A percentile compares a stretch with the other conserved stretches of the same genome.
These are phyloP conservation scores for Oncopodura yosiiana DNA, from an alignment of 1,140 invertebrate genomes.

Conservation along the genomic window DNA sequence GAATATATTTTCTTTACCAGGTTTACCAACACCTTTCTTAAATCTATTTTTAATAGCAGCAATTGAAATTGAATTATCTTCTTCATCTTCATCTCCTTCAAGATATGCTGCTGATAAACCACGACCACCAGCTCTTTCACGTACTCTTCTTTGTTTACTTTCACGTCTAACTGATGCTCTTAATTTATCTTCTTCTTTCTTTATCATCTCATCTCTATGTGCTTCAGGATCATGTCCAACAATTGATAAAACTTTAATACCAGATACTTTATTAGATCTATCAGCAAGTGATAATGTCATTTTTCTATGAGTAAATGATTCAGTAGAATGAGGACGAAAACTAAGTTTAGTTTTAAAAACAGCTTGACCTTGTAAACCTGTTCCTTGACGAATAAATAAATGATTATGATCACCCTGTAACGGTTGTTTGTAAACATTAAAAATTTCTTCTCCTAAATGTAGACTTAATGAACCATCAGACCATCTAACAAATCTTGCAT, in stretches of 20 bases:
- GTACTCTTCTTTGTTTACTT: slow-evolving; percentile 52
- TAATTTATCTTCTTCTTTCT: slow-evolving; percentile 91
- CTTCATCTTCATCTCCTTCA: slow-evolving; percentile 50
- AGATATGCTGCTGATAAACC: slow-evolving; percentile 52
- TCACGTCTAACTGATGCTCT: slow-evolving; percentile 68
- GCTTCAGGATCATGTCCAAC: slow-evolving; percentile 89
- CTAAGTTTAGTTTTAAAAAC: slow-evolving; percentile 93
- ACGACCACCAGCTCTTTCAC: slow-evolving; percentile 50
- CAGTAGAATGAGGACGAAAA: slow-evolving; percentile 94
- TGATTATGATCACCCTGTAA: slow-evolving; percentile 87
- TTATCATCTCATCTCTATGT: slow-evolving; percentile 78
- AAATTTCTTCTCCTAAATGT: slow-evolving; percentile 92
- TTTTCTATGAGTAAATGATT: slow-evolving; percentile 96
- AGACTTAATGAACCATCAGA: slow-evolving; percentile 97
- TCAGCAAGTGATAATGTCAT: slow-evolving; percentile 97
- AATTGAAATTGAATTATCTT: slow-evolving; percentile 76
- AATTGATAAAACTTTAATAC: slow-evolving; percentile 86
- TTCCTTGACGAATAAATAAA: slow-evolving; percentile 91
- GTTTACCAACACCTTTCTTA: slow-evolving; percentile 54
- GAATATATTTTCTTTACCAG: slow-evolving; percentile 63
- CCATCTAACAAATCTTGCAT: slow-evolving; percentile 91
- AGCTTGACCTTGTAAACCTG: slow-evolving; percentile 92
- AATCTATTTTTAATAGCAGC: slow-evolving; percentile 91
- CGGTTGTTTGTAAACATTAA: slow-evolving; percentile 92
- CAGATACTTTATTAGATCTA: slow-evolving; percentile 87